Evolutionary conservation across 2,113 vertebrate species (phyloP), one percentile per base, ranked within the genome.

Genomic region (Baryphthengus martii): DNA sequence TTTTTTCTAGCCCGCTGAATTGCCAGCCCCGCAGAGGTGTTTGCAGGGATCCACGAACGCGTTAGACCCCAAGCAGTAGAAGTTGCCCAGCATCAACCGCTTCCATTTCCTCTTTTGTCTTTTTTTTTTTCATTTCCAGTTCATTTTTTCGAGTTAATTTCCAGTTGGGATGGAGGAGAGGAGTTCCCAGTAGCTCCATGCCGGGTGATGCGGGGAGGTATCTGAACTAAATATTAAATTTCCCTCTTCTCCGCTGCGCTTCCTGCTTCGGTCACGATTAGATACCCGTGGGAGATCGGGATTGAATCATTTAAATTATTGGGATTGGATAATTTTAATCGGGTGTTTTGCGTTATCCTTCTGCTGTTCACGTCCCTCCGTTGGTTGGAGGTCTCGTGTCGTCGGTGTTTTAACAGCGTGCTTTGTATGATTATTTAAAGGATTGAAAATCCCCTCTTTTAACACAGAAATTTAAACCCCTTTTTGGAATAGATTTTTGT

Each of bases 71-170:
- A 33, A 28, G 39, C 26, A 10, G 25, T 26, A 52, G 12, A 40
- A 65, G 28, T 19, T 37, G 13, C 21, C 6, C 52, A 33, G 31
- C 49, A 16, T 47, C n/a, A 21, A 25, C 26, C 61, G 24, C 45
- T 39, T 70, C 33, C 1, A 0, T 44, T 76, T 81, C 1, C 0
- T 52, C 55, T 18, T 52, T 52, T 50, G 11, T 19, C 13, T 47
- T 16, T 47, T 47, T 16, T 18, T 7, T 55, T 55, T 35, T 18
- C 5, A 59, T 19, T 59, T 59, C 56, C n/a, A 33, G 31, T 56
- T 56, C 11, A 33, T 33, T 37, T 25, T 61, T 37, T 23, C n/a
- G 16, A 9, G 17, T 26, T 21, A 15, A 18, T 40, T 29, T 63
- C 42, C 73, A 47, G 47, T 26, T 50, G 13, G 31, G 68, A 37